Conservation (phyloP, 2,888 invertebrate species). For the Torymus texanus region DNA sequence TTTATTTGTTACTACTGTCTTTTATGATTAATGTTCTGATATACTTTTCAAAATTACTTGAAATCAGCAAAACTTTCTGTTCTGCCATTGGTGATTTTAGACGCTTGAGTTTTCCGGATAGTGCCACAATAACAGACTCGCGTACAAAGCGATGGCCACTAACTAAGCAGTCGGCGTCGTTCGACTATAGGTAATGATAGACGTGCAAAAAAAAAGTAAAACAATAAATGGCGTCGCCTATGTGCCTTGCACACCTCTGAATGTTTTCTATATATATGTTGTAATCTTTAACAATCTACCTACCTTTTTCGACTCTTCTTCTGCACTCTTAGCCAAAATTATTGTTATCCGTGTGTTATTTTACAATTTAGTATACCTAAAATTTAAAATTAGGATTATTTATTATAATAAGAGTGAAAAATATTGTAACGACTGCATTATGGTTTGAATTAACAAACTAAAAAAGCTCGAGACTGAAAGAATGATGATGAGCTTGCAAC, state of each 20-base stretch:
- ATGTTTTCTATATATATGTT: constrained; percentile 61
- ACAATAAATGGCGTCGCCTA: constrained; percentile 22
- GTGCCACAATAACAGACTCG: constrained; percentile 72
- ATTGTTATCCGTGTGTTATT: too few species aligned
- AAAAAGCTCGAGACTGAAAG: neutral
- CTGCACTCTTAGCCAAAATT: neutral
- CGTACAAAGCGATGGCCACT: constrained; percentile 74
- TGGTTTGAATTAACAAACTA: constrained; percentile 15
- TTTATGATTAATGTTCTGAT: neutral
- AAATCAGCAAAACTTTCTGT: constrained; percentile 16
- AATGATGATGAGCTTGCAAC: constrained; percentile 24
- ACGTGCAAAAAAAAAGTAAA: constrained; percentile 53
- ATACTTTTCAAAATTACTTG: neutral
- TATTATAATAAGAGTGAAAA: too few species aligned
- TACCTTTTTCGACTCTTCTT: neutral
- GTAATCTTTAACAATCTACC: constrained; percentile 26
- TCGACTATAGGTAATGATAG: constrained; percentile 72
- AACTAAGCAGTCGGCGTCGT: constrained; percentile 73
- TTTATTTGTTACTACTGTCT: neutral
- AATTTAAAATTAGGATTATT: too few species aligned
- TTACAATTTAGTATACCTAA: too few species aligned
- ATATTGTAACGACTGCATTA: neutral
- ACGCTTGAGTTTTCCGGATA: constrained; percentile 75
- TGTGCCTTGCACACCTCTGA: constrained; percentile 50
- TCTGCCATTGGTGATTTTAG: constrained; percentile 65